phyloP scores from a whole-genome alignment of 2,888 invertebrate species.

The Agrotis exclamationis region DNA sequence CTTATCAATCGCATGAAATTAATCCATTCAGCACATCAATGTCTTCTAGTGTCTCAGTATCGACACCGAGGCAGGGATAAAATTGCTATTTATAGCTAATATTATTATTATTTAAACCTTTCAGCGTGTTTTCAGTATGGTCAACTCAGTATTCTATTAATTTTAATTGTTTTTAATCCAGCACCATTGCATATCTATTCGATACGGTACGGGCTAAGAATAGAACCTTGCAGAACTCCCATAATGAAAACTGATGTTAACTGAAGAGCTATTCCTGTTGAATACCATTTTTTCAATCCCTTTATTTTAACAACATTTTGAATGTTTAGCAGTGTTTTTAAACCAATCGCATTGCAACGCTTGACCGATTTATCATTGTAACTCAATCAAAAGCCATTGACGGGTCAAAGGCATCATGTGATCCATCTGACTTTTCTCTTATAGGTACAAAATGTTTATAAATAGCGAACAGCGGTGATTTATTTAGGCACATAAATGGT shows the following conservation, averaged over 20 bases:
- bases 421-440: background rate
- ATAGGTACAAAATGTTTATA: background rate
- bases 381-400: slow-evolving; percentile 5
- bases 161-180: background rate
- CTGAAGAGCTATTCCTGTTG: background rate
- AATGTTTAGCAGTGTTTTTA: too few species aligned
- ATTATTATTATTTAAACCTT: too few species aligned
- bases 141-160: too few species aligned
- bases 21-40: too few species aligned
- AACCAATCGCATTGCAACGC: background rate
- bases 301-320: background rate
- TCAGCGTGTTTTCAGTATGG: too few species aligned
- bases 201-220: background rate
- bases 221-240: slow-evolving; percentile 6
- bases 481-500: background rate
- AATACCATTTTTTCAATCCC: background rate
- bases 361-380: background rate
- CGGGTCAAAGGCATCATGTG: background rate
- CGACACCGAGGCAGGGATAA: too few species aligned
- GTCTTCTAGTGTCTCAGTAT: too few species aligned
- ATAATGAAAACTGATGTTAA: background rate
- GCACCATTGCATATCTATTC: background rate
- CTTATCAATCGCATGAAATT: too few species aligned
- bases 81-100: too few species aligned
- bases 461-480: background rate